A percentile compares a stretch with the other conserved stretches of the same genome.
These are phyloP conservation scores for Galago senegalensis DNA, from an alignment of 2,797 vertebrate genomes.

Conservation along the genomic window DNA sequence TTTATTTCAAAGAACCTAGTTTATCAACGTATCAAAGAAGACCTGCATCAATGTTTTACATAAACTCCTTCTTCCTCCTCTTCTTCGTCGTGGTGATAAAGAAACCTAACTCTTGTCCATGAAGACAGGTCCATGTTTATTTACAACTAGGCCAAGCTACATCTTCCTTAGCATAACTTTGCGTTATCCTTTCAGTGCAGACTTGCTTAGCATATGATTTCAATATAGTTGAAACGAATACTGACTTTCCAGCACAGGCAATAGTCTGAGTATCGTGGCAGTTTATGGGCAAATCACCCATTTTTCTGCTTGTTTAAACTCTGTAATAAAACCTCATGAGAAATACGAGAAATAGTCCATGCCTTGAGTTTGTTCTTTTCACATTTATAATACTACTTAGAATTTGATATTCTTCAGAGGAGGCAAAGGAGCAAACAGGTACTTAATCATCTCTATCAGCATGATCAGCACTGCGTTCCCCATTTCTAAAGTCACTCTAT, in stretches of 20 bases:
- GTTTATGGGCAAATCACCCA: slow-evolving; percentile 23
- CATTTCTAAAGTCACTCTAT: neutral
- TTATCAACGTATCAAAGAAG: neutral
- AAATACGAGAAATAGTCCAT: slow-evolving; percentile 64
- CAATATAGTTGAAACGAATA: neutral
- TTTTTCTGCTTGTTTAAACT: slow-evolving; percentile 70
- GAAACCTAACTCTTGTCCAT: neutral
- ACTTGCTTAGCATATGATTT: slow-evolving; percentile 54
- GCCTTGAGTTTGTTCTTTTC: slow-evolving; percentile 46
- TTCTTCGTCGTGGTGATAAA: slow-evolving; percentile 15
- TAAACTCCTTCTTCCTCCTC: neutral
- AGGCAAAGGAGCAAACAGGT: neutral
- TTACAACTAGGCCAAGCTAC: neutral
- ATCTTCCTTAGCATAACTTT: slow-evolving; percentile 21
- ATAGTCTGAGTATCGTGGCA: slow-evolving; percentile 36
- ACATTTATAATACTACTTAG: slow-evolving; percentile 65
- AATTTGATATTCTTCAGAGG: slow-evolving; percentile 66
- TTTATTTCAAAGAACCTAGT: slow-evolving; percentile 29
- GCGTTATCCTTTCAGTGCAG: neutral
- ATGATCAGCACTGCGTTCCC: neutral
- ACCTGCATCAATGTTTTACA: neutral
- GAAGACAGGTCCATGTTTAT: slow-evolving; percentile 4
- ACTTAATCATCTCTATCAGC: neutral
- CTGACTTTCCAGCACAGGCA: slow-evolving; percentile 6
- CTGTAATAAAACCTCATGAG: slow-evolving; percentile 67